phyloP scores from a whole-genome alignment of 92 coral and sea anemone genomes.

The Paramuricea clavata region DNA sequence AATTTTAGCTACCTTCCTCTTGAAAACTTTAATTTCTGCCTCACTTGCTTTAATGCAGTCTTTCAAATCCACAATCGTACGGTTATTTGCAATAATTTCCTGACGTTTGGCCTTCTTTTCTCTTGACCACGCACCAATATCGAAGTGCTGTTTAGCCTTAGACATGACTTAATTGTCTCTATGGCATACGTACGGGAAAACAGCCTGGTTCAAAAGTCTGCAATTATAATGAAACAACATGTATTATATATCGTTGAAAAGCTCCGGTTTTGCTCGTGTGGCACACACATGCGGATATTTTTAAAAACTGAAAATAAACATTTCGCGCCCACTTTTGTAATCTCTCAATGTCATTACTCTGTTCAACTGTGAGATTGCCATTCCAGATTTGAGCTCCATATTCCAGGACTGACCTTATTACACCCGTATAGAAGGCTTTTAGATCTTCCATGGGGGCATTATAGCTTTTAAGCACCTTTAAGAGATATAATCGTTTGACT shows the following conservation, averaged over 20 bases:
- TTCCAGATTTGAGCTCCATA: too few relatives aligned
- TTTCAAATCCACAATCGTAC: constrained; percentile 14
- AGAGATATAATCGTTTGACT: too few relatives aligned
- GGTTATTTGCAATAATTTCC: constrained; percentile 4
- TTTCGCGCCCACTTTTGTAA: too few relatives aligned
- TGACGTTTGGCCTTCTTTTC: constrained; percentile 18
- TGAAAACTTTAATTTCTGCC: constrained; percentile 17
- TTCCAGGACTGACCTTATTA: too few relatives aligned
- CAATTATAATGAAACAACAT: constrained; percentile 22
- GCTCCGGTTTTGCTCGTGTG: neutral
- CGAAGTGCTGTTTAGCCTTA: constrained; percentile 26
- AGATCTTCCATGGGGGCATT: too few relatives aligned
- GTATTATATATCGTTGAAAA: constrained; percentile 8
- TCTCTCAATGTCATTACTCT: too few relatives aligned
- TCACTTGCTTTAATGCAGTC: constrained; percentile 11
- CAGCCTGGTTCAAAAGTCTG: constrained; percentile 38
- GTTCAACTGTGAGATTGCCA: too few relatives aligned
- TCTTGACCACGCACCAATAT: constrained; percentile 24
- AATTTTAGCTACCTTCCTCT: constrained; percentile 9
- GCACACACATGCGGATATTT: too few relatives aligned
- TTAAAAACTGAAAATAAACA: too few relatives aligned
- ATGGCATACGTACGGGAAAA: constrained; percentile 5
- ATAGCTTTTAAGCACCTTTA: too few relatives aligned
- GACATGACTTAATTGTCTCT: constrained; percentile 6
- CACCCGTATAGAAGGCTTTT: too few relatives aligned